Base-by-base conservation (phyloP, 92 coral and sea anemone species). In the Zoanthus gigantus region DNA sequence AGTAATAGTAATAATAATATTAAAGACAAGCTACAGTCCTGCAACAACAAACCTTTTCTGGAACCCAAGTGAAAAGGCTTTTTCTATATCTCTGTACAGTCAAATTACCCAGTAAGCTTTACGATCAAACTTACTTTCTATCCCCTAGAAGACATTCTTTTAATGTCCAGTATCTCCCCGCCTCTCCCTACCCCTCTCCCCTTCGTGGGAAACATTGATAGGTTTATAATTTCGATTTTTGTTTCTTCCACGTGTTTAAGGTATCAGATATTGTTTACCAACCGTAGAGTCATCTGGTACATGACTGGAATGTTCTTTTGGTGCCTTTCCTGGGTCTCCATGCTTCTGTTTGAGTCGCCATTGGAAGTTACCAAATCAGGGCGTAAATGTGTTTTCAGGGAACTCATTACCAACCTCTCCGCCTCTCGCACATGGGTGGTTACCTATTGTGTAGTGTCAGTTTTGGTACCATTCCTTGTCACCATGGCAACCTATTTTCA, bases 401-500 rank as follows among this genome's bases (percentile, higher is more conserved):
- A 79, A 34, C 84, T 79, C 32, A 61, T 79, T 28, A 79, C 84
- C 53, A 46, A 79, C 69, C 10, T 34, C 17, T 60, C 72, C 72
- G 84, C 84, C 6, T 79, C 84, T 47, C 84, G 84, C 34, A 72
- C 32, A 14, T 79, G 72, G 73, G 84, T 32, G 72, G 84, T 79
- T 46, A 34, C 84, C 9, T 79, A 79, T 13, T 79, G 84, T 23
- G 73, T 79, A 5, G 31, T 79, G 12, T 15, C 84, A 7, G 84
- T 79, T 0, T 61, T 79, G 17, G 72, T 79, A 4, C 84, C 84
- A 60, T 79, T 79, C 56, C 84, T 79, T 52, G 6, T 79, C 54
- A 61, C 84, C 58, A 79, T 79, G 84, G 84, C 84, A 79, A 79
- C 84, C 52, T 79, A 79, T 79, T 79, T 79, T 52, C 84, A 79